These are phyloP conservation scores for Ophioninae sp. DNA, from an alignment of 2,888 invertebrate species.

Conservation along the genomic window DNA sequence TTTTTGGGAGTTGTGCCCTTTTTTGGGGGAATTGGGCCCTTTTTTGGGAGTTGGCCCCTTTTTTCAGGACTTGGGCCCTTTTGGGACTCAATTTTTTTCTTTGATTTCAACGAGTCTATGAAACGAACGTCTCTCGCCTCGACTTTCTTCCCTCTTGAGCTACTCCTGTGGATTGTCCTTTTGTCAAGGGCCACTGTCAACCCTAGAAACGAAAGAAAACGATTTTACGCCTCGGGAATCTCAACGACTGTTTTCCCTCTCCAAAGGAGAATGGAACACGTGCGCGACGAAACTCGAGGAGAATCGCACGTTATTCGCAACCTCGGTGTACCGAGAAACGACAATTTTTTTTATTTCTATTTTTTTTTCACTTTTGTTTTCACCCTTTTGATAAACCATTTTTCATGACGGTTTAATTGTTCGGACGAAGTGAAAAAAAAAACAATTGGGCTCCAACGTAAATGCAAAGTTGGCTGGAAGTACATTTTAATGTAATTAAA, in stretches of 20 bases:
- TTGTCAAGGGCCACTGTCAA: constrained; percentile 55
- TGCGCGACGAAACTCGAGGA: constrained; percentile 64
- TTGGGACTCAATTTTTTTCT: background rate
- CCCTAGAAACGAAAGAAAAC: constrained; percentile 67
- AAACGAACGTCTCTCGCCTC: constrained; percentile 18
- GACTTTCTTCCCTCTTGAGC: constrained; percentile 47
- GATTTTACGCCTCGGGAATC: constrained; percentile 73
- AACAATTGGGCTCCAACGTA: too few species aligned
- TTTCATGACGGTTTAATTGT: too few species aligned
- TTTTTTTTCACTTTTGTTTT: too few species aligned
- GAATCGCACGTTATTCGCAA: background rate
- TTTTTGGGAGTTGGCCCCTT: too few species aligned
- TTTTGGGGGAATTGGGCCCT: too few species aligned
- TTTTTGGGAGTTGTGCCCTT: too few species aligned
- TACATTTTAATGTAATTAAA: too few species aligned
- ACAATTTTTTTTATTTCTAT: too few species aligned
- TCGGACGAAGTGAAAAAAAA: too few species aligned
- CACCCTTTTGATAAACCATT: too few species aligned
- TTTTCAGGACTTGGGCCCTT: constrained; percentile 9
- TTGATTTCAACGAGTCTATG: constrained; percentile 5
- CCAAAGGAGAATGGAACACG: constrained; percentile 74
- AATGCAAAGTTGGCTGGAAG: too few species aligned
- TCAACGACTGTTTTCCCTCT: constrained; percentile 79
- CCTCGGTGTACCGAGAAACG: background rate
- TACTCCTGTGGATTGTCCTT: constrained; percentile 51